A percentile compares a stretch with the other conserved stretches of the same genome.
Conservation (phyloP, 2,797 vertebrate genomes). For the Melanogrammus aeglefinus region DNA sequence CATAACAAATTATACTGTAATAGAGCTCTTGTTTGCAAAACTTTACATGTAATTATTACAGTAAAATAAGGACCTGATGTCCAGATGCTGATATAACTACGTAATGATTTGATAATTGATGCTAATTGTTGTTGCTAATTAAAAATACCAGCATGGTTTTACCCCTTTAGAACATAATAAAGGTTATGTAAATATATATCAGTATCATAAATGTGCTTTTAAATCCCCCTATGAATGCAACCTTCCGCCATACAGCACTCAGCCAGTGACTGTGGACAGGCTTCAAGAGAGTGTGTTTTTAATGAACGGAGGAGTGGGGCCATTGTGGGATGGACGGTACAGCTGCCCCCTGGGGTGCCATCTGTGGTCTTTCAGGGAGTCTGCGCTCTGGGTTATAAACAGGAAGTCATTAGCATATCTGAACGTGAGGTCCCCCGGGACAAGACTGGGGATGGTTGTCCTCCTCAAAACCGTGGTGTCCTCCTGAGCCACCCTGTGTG, state of each 20-base stretch:
- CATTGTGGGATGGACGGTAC: constrained; percentile 20
- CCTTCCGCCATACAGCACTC: neutral
- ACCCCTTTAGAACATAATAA: neutral
- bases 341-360: constrained; percentile 28
- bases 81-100: neutral
- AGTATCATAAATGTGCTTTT: constrained; percentile 1
- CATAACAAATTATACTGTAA: neutral
- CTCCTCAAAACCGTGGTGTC: constrained; percentile 12
- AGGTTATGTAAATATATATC: neutral
- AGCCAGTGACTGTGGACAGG: neutral
- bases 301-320: neutral
- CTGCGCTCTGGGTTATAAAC: constrained; percentile 53
- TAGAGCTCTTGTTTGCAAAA: neutral
- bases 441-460: constrained; percentile 27
- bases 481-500: neutral
- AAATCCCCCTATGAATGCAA: neutral
- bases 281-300: neutral
- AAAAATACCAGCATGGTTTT: neutral
- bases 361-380: constrained; percentile 46
- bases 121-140: neutral
- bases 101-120: neutral
- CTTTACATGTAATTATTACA: neutral
- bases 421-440: constrained; percentile 44
- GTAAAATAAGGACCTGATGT: neutral
- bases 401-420: constrained; percentile 64